A percentile compares a stretch with the other conserved stretches of the same genome.
These are phyloP conservation scores for Chrysocyon brachyurus DNA, from an alignment of 2,797 vertebrate genomes.

Conservation along the genomic window DNA sequence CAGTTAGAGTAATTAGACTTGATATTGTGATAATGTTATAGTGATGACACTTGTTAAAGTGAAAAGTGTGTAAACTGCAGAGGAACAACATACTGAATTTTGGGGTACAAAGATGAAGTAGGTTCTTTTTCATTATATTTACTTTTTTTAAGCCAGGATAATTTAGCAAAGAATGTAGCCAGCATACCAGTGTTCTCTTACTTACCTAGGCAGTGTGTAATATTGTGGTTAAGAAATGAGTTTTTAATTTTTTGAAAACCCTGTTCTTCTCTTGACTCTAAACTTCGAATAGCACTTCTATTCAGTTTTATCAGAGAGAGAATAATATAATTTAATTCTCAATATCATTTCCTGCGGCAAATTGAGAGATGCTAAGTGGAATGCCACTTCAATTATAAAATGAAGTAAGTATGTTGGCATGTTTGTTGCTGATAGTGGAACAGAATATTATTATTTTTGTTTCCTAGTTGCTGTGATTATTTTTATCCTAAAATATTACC, in stretches of 20 bases:
- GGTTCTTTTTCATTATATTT: slow-evolving; percentile 4
- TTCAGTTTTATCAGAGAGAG: slow-evolving; percentile 5
- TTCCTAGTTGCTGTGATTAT: neutral
- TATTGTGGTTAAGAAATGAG: neutral
- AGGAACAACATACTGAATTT: neutral
- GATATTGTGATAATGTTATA: neutral
- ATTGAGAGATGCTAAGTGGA: slow-evolving; percentile 25
- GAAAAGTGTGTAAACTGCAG: neutral
- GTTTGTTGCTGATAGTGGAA: neutral
- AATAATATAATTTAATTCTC: slow-evolving; percentile 30
- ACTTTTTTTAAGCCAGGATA: neutral
- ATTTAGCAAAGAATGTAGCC: neutral
- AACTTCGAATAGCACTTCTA: neutral
- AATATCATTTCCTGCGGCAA: neutral
- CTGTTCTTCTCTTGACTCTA: slow-evolving; percentile 22
- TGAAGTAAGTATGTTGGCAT: neutral
- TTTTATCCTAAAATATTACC: slow-evolving; percentile 16
- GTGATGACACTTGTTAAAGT: neutral
- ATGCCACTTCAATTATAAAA: slow-evolving; percentile 5
- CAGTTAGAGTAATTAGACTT: neutral
- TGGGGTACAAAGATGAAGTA: neutral
- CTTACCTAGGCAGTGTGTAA: neutral
- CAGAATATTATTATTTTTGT: slow-evolving; percentile 30
- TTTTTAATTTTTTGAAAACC: slow-evolving; percentile 50
- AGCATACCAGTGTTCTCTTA: slow-evolving; percentile 7